These are phyloP conservation scores for Felis catus DNA, from an alignment of 2,113 vertebrate genomes.

Conservation along the genomic window F.catus_Fca126_mat1.0 CM031413.1:51278001-51278500, in stretches of 20 bases:
- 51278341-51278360: constrained; percentile 58
- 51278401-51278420: constrained; percentile 76
- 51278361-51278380: constrained; percentile 72
- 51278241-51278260: not conserved
- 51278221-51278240: not conserved
- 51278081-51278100: constrained; percentile 52
- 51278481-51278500: constrained; percentile 98
- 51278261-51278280: not conserved
- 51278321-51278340: constrained; percentile 57
- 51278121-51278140: not conserved
- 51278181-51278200: constrained; percentile 22
- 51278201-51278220: constrained; percentile 48
- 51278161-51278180: constrained; percentile 12
- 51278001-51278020: constrained; percentile 56
- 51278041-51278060: constrained; percentile 32
- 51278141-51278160: not conserved
- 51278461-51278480: constrained; percentile 94
- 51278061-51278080: constrained; percentile 54
- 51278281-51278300: not conserved
- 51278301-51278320: constrained; percentile 31
- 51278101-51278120: constrained; percentile 14
- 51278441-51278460: constrained; percentile 23
- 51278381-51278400: constrained; percentile 80
- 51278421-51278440: constrained; percentile 51
- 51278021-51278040: constrained; percentile 59